Conservation (phyloP, 64 coral and sea anemone species). For the Actinia tenebrosa region DNA sequence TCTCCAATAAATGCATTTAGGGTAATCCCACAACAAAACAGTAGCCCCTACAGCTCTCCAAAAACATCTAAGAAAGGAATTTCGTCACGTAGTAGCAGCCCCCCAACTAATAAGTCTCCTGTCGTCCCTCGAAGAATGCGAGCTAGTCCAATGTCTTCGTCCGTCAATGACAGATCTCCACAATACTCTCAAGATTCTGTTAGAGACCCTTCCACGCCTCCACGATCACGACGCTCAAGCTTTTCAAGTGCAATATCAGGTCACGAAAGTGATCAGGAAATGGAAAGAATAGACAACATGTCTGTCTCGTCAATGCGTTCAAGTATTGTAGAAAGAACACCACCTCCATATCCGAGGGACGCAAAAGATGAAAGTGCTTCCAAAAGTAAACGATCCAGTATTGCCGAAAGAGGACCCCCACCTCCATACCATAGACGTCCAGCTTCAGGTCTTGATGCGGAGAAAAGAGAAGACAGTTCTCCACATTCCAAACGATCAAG, state of each 20-base stretch:
- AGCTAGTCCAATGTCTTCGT: not conserved
- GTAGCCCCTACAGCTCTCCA: constrained; percentile 31
- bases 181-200: not conserved
- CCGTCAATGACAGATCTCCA: not conserved
- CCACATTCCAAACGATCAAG: not conserved
- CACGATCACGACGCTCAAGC: not conserved
- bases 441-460: not conserved
- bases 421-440: constrained; percentile 1
- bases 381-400: not conserved
- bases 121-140: not conserved
- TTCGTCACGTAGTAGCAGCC: not conserved
- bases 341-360: not conserved
- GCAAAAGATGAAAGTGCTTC: not conserved
- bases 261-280: not conserved
- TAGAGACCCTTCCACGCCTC: not conserved
- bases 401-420: constrained; percentile 8
- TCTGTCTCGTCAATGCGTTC: not conserved
- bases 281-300: not conserved
- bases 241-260: constrained; percentile 20
- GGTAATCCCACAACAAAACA: not conserved
- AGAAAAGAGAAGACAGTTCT: not conserved
- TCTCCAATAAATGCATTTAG: constrained; percentile 29
- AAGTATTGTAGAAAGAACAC: not conserved
- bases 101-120: not conserved
- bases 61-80: not conserved